Conservation (phyloP, 2,888 invertebrate genomes). For the Ectemnius lituratus region DNA sequence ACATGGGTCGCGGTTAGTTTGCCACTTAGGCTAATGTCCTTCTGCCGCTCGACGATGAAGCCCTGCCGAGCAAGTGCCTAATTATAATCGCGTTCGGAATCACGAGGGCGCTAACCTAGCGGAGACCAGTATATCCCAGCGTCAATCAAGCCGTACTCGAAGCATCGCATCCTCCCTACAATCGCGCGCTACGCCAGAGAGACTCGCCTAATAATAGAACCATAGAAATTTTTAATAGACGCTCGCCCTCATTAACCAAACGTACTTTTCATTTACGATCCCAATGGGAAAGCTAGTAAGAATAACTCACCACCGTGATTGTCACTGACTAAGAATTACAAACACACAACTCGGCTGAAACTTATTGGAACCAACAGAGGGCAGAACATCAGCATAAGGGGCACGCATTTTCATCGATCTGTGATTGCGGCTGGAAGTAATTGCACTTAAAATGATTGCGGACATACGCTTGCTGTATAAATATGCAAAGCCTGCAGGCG, state of each 20-base stretch:
- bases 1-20: neutral
- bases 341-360: too few relatives aligned
- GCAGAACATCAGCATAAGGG: too few relatives aligned
- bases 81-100: constrained; percentile 15
- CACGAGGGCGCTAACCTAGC: neutral
- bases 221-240: neutral
- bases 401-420: too few relatives aligned
- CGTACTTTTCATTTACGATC: too few relatives aligned
- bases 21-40: constrained; percentile 1
- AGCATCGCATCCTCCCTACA: neutral
- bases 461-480: neutral
- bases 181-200: neutral
- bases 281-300: too few relatives aligned
- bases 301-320: too few relatives aligned
- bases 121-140: neutral
- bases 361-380: too few relatives aligned
- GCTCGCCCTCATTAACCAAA: neutral
- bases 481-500: neutral
- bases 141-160: constrained; percentile 5
- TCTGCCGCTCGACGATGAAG: neutral
- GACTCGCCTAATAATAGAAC: neutral
- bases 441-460: constrained; percentile 8
- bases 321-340: too few relatives aligned
- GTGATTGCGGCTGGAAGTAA: neutral
- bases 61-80: constrained; percentile 12